Conservation (phyloP, 2,113 vertebrate species). For the Polypterus senegalus region DNA sequence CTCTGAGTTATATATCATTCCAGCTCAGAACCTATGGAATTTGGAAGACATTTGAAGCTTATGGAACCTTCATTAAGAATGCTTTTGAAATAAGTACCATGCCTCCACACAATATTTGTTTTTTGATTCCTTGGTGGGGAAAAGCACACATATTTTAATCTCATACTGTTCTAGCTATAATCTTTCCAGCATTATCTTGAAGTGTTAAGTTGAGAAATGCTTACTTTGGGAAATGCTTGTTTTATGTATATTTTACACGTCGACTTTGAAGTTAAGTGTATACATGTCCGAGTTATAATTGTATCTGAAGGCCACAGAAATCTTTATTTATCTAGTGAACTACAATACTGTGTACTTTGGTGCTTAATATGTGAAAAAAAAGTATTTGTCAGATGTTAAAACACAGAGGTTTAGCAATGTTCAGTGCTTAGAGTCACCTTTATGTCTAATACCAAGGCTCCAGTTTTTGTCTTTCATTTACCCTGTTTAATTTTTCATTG, state of each 20-base stretch:
- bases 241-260: constrained; percentile 1
- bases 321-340: no score
- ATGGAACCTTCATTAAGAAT: constrained; percentile 26
- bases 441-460: no score
- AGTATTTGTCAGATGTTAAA: no score
- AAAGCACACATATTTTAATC: background rate
- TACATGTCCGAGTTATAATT: background rate
- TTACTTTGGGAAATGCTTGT: constrained; percentile 1
- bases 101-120: background rate
- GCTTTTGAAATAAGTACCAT: constrained; percentile 1
- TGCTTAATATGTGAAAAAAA: no score
- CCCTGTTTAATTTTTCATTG: no score
- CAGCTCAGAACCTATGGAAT: constrained; percentile 31
- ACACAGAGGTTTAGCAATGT: no score
- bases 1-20: constrained; percentile 52
- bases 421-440: no score
- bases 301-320: background rate
- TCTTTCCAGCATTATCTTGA: constrained; percentile 1
- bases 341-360: no score
- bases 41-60: constrained; percentile 26
- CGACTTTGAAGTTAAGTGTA: background rate
- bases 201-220: constrained; percentile 8
- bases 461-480: no score
- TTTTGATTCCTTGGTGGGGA: background rate
- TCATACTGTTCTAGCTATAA: constrained; percentile 6